phyloP scores from a whole-genome alignment of 2,888 invertebrate species.

The Lepidonotus clava region DNA sequence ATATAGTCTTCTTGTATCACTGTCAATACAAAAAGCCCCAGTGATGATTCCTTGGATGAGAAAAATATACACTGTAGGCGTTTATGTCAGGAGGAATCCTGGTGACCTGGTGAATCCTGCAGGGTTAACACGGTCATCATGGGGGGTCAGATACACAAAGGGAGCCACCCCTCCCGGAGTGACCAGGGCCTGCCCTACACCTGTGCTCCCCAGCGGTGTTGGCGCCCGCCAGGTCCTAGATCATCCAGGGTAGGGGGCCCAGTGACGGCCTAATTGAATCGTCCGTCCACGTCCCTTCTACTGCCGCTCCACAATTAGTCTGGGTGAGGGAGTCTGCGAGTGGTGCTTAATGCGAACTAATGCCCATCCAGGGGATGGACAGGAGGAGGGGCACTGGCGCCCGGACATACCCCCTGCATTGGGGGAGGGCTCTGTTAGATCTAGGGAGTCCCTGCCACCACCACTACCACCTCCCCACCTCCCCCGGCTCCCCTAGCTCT shows the following conservation, averaged over 20 bases:
- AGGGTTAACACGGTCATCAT: no score
- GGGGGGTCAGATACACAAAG: slow-evolving; percentile 11
- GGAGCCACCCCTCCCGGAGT: slow-evolving; percentile 27
- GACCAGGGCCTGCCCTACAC: background rate
- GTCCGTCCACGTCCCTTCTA: slow-evolving; percentile 5
- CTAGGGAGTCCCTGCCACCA: no score
- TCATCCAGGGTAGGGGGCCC: background rate
- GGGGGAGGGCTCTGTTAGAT: no score
- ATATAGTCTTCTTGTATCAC: no score
- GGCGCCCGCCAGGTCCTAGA: slow-evolving; percentile 10
- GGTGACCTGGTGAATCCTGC: no score
- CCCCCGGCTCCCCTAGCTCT: background rate
- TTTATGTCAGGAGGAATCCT: no score
- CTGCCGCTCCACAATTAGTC: slow-evolving; percentile 22
- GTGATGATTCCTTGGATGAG: no score
- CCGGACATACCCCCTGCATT: no score
- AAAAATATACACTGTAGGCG: no score
- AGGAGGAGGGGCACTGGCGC: no score
- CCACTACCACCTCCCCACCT: background rate
- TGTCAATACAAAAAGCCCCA: no score
- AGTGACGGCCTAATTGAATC: slow-evolving; percentile 23
- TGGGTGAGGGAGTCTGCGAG: slow-evolving; percentile 1
- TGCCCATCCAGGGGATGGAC: background rate
- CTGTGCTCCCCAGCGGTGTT: no score
- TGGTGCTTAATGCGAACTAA: background rate